phyloP scores from a whole-genome alignment of 2,113 vertebrate genomes.

The Erythrocebus patas region DNA sequence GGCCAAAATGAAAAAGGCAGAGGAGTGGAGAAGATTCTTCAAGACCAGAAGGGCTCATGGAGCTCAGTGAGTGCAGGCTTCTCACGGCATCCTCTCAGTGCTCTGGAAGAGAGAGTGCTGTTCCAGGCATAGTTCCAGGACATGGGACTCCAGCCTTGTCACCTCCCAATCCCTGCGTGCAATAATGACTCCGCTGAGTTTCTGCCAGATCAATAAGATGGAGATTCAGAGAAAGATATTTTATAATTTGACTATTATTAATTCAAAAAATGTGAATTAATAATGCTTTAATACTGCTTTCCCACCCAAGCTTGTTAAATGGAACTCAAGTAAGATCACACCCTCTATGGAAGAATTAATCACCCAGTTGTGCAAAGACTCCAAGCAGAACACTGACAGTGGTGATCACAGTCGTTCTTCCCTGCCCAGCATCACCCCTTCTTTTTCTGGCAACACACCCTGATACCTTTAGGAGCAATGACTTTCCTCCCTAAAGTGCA shows the following conservation, averaged over 20 bases:
- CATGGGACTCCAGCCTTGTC: fast-evolving
- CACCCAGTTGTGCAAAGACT: neutral
- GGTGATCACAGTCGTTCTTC: no score
- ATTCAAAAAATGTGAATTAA: neutral
- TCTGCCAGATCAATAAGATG: neutral
- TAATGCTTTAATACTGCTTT: neutral
- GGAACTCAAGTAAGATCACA: neutral
- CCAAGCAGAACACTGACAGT: neutral
- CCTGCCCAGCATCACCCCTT: neutral
- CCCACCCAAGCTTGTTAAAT: neutral
- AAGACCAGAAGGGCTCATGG: neutral
- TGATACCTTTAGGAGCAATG: neutral
- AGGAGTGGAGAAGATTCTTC: neutral
- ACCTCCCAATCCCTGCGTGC: fast-evolving
- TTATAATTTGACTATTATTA: neutral
- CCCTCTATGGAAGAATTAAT: neutral
- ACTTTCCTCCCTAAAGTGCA: neutral
- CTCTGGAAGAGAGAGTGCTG: neutral
- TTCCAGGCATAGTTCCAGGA: no score
- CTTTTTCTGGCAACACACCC: neutral
- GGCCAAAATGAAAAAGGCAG: neutral
- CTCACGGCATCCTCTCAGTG: neutral
- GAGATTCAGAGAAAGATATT: neutral
- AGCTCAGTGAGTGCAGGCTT: neutral
- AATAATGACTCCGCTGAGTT: fast-evolving